Evolutionary conservation across 2,797 vertebrate genomes (phyloP).

Genomic region (Hydrophis major): DNA sequence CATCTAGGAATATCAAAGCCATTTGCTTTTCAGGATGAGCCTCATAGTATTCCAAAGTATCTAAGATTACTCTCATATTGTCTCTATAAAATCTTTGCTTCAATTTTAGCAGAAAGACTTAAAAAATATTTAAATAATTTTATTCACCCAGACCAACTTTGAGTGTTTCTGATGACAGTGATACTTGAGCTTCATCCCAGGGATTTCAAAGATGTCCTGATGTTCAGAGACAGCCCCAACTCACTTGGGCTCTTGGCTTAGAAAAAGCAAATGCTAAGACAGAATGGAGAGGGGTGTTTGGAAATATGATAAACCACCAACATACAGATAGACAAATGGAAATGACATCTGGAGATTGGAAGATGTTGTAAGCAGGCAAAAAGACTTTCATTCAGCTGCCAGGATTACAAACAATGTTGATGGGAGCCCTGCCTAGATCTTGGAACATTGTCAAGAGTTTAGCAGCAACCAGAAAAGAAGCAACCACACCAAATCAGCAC

Average conservation of each 20-base stretch:
- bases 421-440: background rate
- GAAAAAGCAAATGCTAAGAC: background rate
- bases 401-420: background rate
- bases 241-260: background rate
- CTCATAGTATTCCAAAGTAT: too few species aligned
- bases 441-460: background rate
- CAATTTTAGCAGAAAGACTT: too few species aligned
- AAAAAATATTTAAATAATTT: too few species aligned
- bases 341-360: background rate
- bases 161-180: too few species aligned
- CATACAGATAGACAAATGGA: background rate
- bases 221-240: background rate
- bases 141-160: too few species aligned
- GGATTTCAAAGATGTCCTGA: background rate
- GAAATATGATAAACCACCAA: background rate
- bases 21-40: too few species aligned
- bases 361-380: background rate
- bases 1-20: too few species aligned
- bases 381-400: background rate
- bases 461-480: background rate
- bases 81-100: too few species aligned
- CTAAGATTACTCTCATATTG: too few species aligned
- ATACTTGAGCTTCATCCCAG: too few species aligned
- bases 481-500: too few species aligned
- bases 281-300: background rate